Evolutionary conservation across 2,113 vertebrate genomes (phyloP), one percentile per base, ranked within the genome.

Genomic region (Galemys pyrenaicus): DNA sequence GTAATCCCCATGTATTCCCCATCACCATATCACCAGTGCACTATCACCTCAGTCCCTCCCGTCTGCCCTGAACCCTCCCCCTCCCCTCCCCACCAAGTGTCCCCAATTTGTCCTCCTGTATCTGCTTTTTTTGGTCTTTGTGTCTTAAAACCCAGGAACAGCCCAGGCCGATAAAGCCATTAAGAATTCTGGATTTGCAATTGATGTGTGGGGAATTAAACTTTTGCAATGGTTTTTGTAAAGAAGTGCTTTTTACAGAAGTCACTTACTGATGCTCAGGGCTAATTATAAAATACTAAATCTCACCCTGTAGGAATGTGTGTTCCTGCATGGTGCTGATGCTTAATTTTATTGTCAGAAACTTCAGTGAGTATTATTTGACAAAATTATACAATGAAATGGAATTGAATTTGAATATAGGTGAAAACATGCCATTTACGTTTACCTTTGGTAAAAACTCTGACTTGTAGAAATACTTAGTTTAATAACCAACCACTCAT

Each of bases 111-210:
- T n/a, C n/a, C n/a, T n/a, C n/a, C n/a, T n/a, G n/a, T n/a, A n/a
- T n/a, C n/a, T n/a, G n/a, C 39, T 16, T n/a, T 7, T 5, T 4
- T 0, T 35, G 28, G 3, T 73, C 41, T 37, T 65, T 62, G 28
- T 74, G 9, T 44, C 35, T 81, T 70, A 58, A 46, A 74, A 73
- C 58, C 10, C 68, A 74, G 64, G 60, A 83, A 44, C 32, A 39
- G 95, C 39, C n/a, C 51, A 80, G 16, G 19, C 62, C 86, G 68
- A 67, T 80, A 94, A 91, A 96, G 51, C 56, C 70, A 58, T 44
- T n/a, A 87, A 12, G 46, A 37, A 24, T 37, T 65, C 54, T 86
- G 71, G 35, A 44, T 77, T 60, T 81, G 10, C 51, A 79, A 20
- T 24, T 67, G 51, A 51, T 20, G 6, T 1, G 0, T 5, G 35